Evolutionary conservation across 2,888 invertebrate species (phyloP).

Genomic region (Steinernema carpocapsae): DNA sequence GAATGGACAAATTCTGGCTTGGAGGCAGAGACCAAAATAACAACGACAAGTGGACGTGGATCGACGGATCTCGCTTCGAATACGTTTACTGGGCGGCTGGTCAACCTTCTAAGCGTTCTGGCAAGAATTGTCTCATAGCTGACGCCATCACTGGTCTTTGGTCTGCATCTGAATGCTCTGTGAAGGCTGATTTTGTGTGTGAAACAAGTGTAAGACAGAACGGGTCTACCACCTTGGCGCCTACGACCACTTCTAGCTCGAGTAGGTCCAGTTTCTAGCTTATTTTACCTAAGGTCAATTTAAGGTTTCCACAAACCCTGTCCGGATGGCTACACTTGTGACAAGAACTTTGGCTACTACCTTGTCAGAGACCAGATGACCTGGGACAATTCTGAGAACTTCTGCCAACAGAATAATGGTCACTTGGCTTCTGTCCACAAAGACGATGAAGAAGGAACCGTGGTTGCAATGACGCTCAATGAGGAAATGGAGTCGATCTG

Average conservation of each 20-base stretch:
- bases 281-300: no score
- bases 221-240: background rate
- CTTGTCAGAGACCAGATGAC: background rate
- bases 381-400: background rate
- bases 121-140: background rate
- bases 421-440: slow-evolving; percentile 14
- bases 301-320: background rate
- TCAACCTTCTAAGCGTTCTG: background rate
- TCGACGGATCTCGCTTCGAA: slow-evolving; percentile 20
- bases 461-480: background rate
- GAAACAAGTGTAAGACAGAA: no score
- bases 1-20: background rate
- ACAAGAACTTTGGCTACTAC: background rate
- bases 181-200: background rate
- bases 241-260: background rate
- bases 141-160: background rate
- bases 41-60: background rate
- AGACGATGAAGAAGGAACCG: background rate
- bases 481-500: background rate
- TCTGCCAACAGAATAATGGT: background rate
- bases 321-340: background rate
- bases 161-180: background rate
- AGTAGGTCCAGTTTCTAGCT: no score
- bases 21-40: background rate
- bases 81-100: slow-evolving; percentile 10